phyloP scores from a whole-genome alignment of 2,113 vertebrate species.

The Addax nasomaculatus region DNA sequence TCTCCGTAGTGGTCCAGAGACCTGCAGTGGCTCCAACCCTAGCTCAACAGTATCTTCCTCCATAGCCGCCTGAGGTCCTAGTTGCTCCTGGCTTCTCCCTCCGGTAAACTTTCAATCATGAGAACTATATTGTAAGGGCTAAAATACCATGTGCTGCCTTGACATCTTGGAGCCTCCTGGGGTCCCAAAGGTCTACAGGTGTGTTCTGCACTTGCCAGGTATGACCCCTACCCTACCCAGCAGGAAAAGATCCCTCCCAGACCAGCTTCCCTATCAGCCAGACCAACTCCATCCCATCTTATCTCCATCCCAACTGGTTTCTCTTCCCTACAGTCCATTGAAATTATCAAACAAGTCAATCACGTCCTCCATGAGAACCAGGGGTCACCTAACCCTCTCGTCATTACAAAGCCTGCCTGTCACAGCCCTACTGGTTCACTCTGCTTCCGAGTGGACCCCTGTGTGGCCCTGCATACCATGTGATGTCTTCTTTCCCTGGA shows the following conservation, averaged over 20 bases:
- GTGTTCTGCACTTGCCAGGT: neutral
- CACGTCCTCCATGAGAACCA: neutral
- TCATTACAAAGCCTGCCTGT: neutral
- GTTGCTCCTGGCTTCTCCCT: neutral
- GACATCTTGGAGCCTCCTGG: neutral
- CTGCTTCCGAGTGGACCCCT: neutral
- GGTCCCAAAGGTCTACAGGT: neutral
- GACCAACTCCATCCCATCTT: neutral
- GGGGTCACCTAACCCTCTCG: neutral
- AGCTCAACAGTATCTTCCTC: neutral
- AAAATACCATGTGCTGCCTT: neutral
- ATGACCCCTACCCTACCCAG: neutral
- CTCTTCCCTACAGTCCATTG: neutral
- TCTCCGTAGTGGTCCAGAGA: neutral
- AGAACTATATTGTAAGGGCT: neutral
- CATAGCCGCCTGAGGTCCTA: neutral
- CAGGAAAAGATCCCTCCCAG: neutral
- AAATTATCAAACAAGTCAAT: neutral
- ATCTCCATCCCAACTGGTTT: neutral
- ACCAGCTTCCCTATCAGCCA: neutral
- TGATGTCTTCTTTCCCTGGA: neutral
- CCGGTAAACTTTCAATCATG: neutral
- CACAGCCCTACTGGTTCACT: neutral
- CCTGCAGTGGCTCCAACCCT: neutral
- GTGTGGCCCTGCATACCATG: accelerated